Evolutionary conservation across 1,140 invertebrate genomes (phyloP), one percentile per base, ranked within the genome.

Genomic region (Steinernema feltiae): DNA sequence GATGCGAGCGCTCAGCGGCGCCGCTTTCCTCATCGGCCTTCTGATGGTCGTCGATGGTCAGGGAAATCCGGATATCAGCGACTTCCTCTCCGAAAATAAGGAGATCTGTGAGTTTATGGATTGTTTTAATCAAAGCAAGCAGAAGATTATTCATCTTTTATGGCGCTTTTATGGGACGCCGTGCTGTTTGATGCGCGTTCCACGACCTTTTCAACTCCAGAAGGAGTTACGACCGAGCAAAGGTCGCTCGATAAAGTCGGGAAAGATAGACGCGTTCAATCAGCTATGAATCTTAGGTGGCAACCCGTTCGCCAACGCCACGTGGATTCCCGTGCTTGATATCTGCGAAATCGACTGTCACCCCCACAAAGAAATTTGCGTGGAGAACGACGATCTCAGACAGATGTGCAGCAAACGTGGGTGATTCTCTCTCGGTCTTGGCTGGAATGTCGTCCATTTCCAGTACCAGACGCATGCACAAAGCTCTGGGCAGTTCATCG

Each of bases 271-370:
- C 24, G 53, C 53, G 24, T 63, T 63, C 24, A 7, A 46, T 73
- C 41, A n/a, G n/a, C n/a, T n/a, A n/a, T n/a, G n/a, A n/a, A n/a
- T n/a, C n/a, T n/a, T 27, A 63, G 80, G 80, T n/a, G 80, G 76
- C 0, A 81, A 79, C 30, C 81, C 75, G 12, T 81, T 81, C 48
- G 70, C 80, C 30, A 81, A 81, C 32, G 81, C 80, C 12, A 78
- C 83, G 79, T 81, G 80, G 80, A 81, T 82, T 24, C 80, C 80
- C 31, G 80, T 81, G 15, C 70, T 81, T 15, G 80, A 81, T 48
- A 70, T 83, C 27, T 81, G 80, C 72, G 80, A 81, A 71, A 30
- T 73, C 1, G 63, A 80, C n/a, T 81, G 80, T 46, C 32, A 81
- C 69, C n/a, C 70, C n/a, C 46, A 78, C 1, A 32, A 29, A 21